Evolutionary conservation across 2,888 invertebrate genomes (phyloP).

Genomic region (Pandemis corylana): DNA sequence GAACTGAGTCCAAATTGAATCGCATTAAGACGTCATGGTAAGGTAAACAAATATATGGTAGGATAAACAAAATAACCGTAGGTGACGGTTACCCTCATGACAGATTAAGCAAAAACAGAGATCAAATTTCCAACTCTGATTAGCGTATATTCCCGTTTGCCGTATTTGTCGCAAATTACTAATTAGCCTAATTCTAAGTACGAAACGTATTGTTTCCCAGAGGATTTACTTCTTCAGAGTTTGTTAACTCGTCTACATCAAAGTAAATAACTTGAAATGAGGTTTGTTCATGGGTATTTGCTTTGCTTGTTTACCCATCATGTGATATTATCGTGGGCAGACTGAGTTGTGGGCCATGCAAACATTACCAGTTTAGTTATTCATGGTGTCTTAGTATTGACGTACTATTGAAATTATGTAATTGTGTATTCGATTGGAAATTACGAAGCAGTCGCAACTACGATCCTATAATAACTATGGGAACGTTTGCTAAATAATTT

Average conservation of each 20-base stretch:
- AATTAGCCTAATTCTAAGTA: constrained; percentile 3
- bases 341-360: background rate
- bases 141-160: background rate
- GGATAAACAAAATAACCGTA: no score
- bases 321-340: background rate
- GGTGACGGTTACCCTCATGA: no score
- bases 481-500: no score
- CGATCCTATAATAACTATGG: no score
- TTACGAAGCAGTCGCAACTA: no score
- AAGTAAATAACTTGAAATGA: constrained; percentile 5
- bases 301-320: background rate
- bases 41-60: no score
- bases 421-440: no score
- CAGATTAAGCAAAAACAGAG: background rate
- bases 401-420: no score
- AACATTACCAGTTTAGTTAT: background rate
- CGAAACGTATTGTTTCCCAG: background rate
- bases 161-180: background rate
- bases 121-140: background rate
- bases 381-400: no score
- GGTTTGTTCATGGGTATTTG: background rate
- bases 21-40: no score
- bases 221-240: constrained; percentile 1
- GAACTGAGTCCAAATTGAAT: no score
- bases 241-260: constrained; percentile 1